Percentiles rank a stretch among this genome's conserved stretches.
Conservation (phyloP, 2,113 vertebrate genomes). For the Gopherus flavomarginatus region DNA sequence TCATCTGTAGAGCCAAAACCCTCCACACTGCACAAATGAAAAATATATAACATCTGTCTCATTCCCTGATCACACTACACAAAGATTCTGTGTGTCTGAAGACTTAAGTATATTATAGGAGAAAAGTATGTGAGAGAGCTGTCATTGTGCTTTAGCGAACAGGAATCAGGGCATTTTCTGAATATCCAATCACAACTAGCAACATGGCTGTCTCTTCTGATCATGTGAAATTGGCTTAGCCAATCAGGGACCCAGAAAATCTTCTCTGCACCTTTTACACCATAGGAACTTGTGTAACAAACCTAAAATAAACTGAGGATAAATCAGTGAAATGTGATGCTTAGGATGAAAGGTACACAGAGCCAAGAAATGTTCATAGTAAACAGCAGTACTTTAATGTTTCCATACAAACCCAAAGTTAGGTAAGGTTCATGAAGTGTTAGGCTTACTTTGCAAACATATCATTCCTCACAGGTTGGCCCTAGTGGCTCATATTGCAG, state of each 20-base stretch:
- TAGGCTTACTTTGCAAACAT: not conserved
- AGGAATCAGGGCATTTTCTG: not conserved
- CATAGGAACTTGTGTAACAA: not conserved
- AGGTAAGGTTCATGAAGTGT: not conserved
- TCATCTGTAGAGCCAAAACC: not conserved
- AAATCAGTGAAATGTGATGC: not conserved
- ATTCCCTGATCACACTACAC: not conserved
- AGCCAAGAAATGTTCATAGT: not conserved
- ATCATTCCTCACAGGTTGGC: not conserved
- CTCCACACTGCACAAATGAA: not conserved
- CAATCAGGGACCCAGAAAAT: not conserved
- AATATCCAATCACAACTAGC: not conserved
- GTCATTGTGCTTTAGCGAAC: not conserved
- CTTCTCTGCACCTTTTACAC: not conserved
- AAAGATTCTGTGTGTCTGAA: rapidly evolving
- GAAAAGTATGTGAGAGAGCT: not conserved
- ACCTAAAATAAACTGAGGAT: not conserved
- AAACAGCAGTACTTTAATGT: not conserved
- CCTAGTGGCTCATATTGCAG: not conserved
- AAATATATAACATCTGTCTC: not conserved
- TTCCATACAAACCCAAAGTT: not conserved
- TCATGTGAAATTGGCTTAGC: not conserved
- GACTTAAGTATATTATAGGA: not conserved
- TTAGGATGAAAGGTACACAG: not conserved
- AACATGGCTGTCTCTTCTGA: not conserved